phyloP scores from a whole-genome alignment of 2,888 invertebrate species.

The Callyntrura guangdongensis region DNA sequence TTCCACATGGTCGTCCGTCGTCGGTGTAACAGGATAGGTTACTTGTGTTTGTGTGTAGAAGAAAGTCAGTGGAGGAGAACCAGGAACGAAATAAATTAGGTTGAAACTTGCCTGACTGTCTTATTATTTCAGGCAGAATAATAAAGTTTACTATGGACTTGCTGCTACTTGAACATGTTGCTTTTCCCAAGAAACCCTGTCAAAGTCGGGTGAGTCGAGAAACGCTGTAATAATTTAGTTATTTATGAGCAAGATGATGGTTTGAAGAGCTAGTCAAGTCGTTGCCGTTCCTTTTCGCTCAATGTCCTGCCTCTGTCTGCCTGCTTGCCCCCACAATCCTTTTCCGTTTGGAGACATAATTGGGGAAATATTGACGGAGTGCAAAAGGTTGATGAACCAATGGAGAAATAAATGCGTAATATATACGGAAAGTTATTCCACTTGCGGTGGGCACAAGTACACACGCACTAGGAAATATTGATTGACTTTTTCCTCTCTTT shows the following conservation, averaged over 20 bases:
- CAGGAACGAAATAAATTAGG: not conserved
- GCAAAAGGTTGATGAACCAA: conserved; percentile 69
- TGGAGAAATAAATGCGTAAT: not conserved
- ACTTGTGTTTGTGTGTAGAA: not conserved
- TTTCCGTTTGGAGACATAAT: not conserved
- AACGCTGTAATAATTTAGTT: not conserved
- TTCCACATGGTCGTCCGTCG: conserved; percentile 40
- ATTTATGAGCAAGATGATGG: not conserved
- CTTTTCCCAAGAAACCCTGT: not conserved
- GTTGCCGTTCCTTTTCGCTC: too few species aligned
- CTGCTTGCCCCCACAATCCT: not conserved
- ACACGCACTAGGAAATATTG: not conserved
- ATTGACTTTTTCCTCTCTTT: not conserved
- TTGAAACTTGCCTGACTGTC: not conserved
- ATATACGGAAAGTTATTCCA: too few species aligned
- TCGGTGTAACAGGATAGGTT: conserved; percentile 18
- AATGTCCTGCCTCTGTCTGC: too few species aligned
- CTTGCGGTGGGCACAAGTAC: too few species aligned
- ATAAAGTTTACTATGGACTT: not conserved
- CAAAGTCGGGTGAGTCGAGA: conserved; percentile 3
- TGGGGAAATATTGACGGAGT: not conserved
- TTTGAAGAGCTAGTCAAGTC: not conserved
- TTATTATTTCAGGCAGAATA: not conserved
- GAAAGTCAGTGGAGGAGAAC: not conserved
- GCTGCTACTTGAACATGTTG: not conserved